phyloP scores from a whole-genome alignment of 2,888 invertebrate genomes.

The Plebejus melissa region DNA sequence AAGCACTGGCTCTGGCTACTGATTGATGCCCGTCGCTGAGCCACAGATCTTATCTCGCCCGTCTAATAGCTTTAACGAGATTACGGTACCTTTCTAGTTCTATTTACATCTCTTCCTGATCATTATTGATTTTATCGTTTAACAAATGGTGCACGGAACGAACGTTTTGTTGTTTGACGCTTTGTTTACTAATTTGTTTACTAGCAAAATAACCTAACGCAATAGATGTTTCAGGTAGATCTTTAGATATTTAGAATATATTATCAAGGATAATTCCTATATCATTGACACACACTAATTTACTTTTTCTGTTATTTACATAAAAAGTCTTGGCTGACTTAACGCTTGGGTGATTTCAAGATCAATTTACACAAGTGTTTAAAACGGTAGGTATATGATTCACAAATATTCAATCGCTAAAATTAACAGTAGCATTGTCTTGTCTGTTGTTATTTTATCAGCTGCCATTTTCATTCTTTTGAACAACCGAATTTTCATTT shows the following conservation, averaged over 20 bases:
- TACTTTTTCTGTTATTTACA: background rate
- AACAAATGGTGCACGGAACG: slow-evolving; percentile 24
- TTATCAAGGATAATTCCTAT: background rate
- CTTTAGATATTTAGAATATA: background rate
- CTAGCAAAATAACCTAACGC: background rate
- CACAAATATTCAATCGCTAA: background rate
- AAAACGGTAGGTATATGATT: slow-evolving; percentile 7
- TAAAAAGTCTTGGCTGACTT: background rate
- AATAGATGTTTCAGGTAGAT: too few species aligned
- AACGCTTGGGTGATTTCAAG: background rate
- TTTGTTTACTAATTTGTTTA: slow-evolving; percentile 11
- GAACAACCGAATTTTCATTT: background rate
- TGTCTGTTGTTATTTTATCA: background rate
- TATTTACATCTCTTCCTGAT: slow-evolving; percentile 56
- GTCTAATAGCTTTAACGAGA: slow-evolving; percentile 67
- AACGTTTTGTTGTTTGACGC: slow-evolving; percentile 14
- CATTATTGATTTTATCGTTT: slow-evolving; percentile 38
- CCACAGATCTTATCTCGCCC: slow-evolving; percentile 59
- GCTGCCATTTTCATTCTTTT: background rate
- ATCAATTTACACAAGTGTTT: slow-evolving; percentile 12
- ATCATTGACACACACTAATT: background rate
- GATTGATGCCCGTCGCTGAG: slow-evolving; percentile 67
- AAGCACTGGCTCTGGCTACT: slow-evolving; percentile 49
- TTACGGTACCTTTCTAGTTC: slow-evolving; percentile 58
- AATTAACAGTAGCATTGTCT: slow-evolving; percentile 2